Percentiles rank a stretch among this genome's conserved stretches.
Conservation (phyloP, 92 coral and sea anemone species). For the Umimayanthus kanabou region DNA sequence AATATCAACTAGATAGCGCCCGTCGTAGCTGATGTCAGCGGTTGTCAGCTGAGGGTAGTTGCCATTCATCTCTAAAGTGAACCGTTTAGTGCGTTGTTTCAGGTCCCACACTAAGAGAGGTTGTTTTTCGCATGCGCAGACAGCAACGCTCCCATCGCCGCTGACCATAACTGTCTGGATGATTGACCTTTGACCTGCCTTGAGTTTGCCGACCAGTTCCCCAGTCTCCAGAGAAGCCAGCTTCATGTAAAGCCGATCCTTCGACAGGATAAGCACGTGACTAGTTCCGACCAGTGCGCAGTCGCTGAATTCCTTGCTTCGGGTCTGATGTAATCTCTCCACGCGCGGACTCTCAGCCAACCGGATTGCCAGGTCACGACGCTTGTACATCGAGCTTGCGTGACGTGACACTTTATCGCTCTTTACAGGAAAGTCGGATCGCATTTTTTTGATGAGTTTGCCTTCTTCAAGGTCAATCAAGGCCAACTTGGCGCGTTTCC, state of each 20-base stretch:
- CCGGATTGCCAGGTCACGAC: conserved; percentile 93
- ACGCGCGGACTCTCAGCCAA: conserved; percentile 93
- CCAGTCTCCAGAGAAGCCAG: conserved; percentile 93
- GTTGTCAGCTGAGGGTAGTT: conserved; percentile 87
- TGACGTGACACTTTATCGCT: conserved; percentile 86
- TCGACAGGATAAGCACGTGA: conserved; percentile 88
- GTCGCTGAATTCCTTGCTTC: conserved; percentile 87
- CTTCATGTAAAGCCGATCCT: conserved; percentile 85
- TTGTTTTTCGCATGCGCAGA: conserved; percentile 88
- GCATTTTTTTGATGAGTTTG: conserved; percentile 83
- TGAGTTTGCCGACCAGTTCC: conserved; percentile 86
- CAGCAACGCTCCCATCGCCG: conserved; percentile 83
- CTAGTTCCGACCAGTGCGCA: conserved; percentile 90
- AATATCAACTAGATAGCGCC: conserved; percentile 89
- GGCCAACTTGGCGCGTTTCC: conserved; percentile 91
- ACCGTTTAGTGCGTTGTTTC: conserved; percentile 65
- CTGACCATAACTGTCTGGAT: conserved; percentile 97
- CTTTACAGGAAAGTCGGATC: conserved; percentile 85
- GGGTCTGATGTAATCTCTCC: conserved; percentile 65
- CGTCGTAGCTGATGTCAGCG: conserved; percentile 91
- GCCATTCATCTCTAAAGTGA: conserved; percentile 77
- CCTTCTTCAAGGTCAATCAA: conserved; percentile 96
- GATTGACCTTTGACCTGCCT: conserved; percentile 84
- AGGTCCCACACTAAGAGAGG: conserved; percentile 93
- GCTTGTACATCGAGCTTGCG: conserved; percentile 97